Percentiles rank a stretch among this genome's conserved stretches.
These are phyloP conservation scores for Laticauda laticaudata DNA, from an alignment of 2,113 vertebrate species.

Conservation along the genomic window DNA sequence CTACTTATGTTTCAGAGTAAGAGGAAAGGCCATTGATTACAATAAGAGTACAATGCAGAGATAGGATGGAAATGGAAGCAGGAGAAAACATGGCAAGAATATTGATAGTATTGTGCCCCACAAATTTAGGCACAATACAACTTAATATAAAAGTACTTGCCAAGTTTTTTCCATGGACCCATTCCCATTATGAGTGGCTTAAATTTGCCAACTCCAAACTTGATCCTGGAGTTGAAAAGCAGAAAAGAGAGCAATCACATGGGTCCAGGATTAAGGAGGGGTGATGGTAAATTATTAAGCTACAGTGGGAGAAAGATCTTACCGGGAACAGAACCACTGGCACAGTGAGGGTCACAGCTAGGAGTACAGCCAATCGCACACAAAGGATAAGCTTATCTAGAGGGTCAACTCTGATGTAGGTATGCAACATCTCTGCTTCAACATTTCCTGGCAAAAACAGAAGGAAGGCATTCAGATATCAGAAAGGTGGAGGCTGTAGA, in stretches of 20 bases:
- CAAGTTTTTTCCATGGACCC: not conserved
- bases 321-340: slow-evolving; percentile 97
- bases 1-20: not conserved
- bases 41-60: not conserved
- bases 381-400: slow-evolving; percentile 91
- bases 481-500: not conserved
- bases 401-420: slow-evolving; percentile 87
- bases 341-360: slow-evolving; percentile 91
- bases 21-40: not conserved
- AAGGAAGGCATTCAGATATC: not conserved
- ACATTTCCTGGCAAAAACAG: slow-evolving; percentile 72
- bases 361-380: slow-evolving; percentile 93
- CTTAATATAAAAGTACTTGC: not conserved
- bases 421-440: slow-evolving; percentile 93
- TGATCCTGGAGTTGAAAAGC: not conserved
- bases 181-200: not conserved
- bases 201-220: not conserved
- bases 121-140: not conserved
- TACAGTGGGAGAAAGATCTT: slow-evolving; percentile 36
- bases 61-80: not conserved
- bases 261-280: not conserved
- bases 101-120: not conserved
- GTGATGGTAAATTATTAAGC: not conserved
- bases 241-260: not conserved
- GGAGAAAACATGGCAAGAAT: not conserved